Evolutionary conservation across 2,113 vertebrate species (phyloP), one percentile per base, ranked within the genome.

Genomic region (Callaeas wilsoni): DNA sequence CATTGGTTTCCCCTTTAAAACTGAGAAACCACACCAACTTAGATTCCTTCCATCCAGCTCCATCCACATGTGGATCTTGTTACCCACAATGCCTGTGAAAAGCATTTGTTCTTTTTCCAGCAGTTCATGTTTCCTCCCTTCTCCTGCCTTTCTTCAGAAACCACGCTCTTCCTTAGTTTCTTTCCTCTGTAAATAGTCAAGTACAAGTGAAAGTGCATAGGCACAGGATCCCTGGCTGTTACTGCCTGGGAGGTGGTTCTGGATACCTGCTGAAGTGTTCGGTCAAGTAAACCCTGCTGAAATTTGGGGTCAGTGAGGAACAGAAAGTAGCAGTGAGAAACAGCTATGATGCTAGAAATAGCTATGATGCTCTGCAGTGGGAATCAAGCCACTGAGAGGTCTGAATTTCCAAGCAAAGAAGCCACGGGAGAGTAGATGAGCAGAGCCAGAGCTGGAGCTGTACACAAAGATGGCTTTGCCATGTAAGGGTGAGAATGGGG

Each of bases 61-160:
- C 46, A 69, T 73, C 63, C 95, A 93, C 90, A 97, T 95, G 90
- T 96, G 92, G 91, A 95, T 95, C 81, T 87, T 90, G 94, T 93
- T 96, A 94, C 88, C 74, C 82, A 93, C 59, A 80, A 79, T 33
- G 68, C 15, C 14, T 3, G 0, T 59, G 50, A 69, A 87, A 41
- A 52, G 6, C 8, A 55, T 84, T 70, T 22, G 5, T 52, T 69
- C 14, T 57, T 62, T 82, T 67, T 77, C 78, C 17, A 75, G 88
- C 5, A 3, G 71, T 96, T 96, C 68, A 41, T 76, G 75, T 94
- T 97, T 97, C 88, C 67, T 83, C 79, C 30, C n/a, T 83, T 39
- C n/a, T 59, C 44, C 67, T 69, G 27, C 27, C 25, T 74, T 74
- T 90, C 73, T 70, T 89, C 76, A 52, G 46, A 92, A 74, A 86